Evolutionary conservation across 2,797 vertebrate species (phyloP), one percentile per base, ranked within the genome.

Genomic region (Podarcis siculus): DNA sequence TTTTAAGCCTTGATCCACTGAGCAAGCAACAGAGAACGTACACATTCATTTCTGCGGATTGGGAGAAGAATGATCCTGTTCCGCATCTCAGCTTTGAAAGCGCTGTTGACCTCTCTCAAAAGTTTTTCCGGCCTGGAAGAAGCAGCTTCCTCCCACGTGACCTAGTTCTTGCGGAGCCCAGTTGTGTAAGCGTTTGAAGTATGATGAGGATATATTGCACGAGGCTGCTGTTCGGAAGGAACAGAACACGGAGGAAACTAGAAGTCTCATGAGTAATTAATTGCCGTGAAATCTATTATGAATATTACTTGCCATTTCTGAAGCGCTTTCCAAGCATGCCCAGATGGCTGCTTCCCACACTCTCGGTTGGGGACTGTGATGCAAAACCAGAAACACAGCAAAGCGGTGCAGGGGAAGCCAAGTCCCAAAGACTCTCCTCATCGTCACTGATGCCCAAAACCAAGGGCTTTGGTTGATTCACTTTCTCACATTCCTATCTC

Each of bases 141-240:
- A 87, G 32, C 37, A 21, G 21, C 61, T 87, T 21, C 3, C 1
- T 81, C 78, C 13, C 81, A 55, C 82, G 91, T 39, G 61, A 79
- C 85, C 86, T 83, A 80, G 49, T 90, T 87, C 92, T 82, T 58
- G 19, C 79, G 88, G 30, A 82, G 32, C 67, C 76, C 76, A 75
- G 82, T 83, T 85, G 90, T 78, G 61, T 49, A 73, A 82, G 89
- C 76, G 49, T 91, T 80, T 87, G 89, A 94, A 86, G 42, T 71
- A 87, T 67, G 66, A 89, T 64, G 81, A 91, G 77, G 92, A 93
- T 91, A 79, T 84, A 30, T 77, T 83, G 79, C 80, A 86, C 32
- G 30, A 71, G 25, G 23, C 45, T 81, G 45, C 86, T 81, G 42
- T 85, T 17, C 25, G n/a, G n/a, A 71, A 30, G 17, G 64, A 86